Evolutionary conservation across 35 echinoderm and acorn worm genomes (phyloP).

Genomic region (Eucidaris tribuloides): DNA sequence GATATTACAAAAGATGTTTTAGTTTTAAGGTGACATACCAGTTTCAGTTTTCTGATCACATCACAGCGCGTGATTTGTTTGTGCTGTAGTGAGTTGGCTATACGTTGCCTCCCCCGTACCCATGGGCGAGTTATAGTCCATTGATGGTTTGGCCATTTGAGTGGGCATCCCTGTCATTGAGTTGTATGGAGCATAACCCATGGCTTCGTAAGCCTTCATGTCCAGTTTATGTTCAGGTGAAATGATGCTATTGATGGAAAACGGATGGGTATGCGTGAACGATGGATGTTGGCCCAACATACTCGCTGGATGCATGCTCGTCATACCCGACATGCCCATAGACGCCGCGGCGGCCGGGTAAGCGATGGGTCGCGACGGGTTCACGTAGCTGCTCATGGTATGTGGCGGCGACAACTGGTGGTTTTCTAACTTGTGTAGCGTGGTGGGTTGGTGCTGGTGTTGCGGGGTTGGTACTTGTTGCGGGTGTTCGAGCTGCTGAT

Average conservation of each 20-base stretch:
- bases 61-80: constrained; percentile 63
- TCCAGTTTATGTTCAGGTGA: constrained; percentile 97
- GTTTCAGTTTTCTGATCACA: no score
- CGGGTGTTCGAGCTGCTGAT: constrained; percentile 48
- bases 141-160: constrained; percentile 69
- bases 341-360: constrained; percentile 56
- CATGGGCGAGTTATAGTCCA: constrained; percentile 83
- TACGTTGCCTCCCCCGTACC: constrained; percentile 81
- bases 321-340: constrained; percentile 67
- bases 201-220: constrained; percentile 90
- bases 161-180: constrained; percentile 78
- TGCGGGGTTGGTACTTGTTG: constrained; percentile 49
- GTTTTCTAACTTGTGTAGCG: constrained; percentile 62
- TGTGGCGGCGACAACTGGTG: constrained; percentile 63
- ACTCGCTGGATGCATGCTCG: constrained; percentile 53
- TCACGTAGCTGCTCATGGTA: constrained; percentile 56
- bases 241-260: constrained; percentile 98
- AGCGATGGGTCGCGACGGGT: constrained; percentile 56
- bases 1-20: no score
- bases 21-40: no score
- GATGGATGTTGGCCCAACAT: constrained; percentile 96
- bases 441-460: constrained; percentile 43
- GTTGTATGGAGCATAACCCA: constrained; percentile 80
- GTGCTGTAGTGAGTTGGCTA: constrained; percentile 88
- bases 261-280: constrained; percentile 74